These are phyloP conservation scores for Melanotaenia pygmaea DNA, from an alignment of 2,797 vertebrate species.

Conservation along the genomic window DNA sequence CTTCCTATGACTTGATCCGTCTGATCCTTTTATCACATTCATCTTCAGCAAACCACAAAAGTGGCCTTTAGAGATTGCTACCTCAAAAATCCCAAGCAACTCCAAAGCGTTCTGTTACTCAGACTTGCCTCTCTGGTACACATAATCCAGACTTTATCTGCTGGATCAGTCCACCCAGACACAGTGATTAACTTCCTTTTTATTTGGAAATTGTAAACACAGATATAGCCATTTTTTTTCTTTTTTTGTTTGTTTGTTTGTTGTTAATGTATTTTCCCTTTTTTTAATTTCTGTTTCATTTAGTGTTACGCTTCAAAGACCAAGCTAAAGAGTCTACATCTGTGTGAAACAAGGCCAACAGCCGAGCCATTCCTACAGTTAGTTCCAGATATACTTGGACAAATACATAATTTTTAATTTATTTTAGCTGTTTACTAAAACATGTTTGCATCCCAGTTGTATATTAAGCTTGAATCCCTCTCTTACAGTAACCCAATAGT, in stretches of 20 bases:
- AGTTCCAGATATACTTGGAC: background rate
- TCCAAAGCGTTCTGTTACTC: background rate
- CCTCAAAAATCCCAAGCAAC: background rate
- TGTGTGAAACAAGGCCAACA: background rate
- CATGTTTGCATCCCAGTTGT: background rate
- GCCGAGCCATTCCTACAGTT: background rate
- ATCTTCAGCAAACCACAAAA: slow-evolving; percentile 11
- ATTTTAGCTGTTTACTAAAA: background rate
- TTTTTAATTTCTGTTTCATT: background rate
- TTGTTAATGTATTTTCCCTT: too few species aligned
- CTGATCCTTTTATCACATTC: slow-evolving; percentile 12
- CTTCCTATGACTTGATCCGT: slow-evolving; percentile 8
- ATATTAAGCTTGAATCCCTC: too few species aligned
- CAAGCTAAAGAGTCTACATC: background rate
- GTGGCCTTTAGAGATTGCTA: slow-evolving; percentile 11
- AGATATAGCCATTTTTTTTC: background rate
- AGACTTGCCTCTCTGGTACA: background rate
- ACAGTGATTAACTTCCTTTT: background rate
- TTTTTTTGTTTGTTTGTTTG: too few species aligned
- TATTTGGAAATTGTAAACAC: background rate
- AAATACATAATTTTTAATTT: background rate
- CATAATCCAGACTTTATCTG: background rate
- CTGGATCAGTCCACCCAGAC: background rate
- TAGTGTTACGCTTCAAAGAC: background rate
- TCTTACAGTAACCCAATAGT: too few species aligned